Evolutionary conservation across 2,797 vertebrate genomes (phyloP).

Genomic region (Valencia hispanica): DNA sequence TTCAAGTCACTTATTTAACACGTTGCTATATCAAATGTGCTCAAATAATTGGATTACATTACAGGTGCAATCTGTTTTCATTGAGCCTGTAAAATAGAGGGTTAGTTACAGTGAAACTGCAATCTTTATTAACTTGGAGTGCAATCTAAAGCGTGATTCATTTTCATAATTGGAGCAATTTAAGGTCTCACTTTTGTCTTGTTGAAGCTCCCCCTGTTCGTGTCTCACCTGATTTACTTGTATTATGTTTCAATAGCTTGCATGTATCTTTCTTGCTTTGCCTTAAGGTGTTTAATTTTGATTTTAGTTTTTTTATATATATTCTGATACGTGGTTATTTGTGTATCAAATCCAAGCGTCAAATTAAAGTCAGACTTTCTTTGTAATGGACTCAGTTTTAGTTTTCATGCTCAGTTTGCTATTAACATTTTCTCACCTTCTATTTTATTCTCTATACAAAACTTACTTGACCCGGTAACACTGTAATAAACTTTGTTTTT

Average conservation of each 20-base stretch:
- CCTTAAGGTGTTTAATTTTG: background rate
- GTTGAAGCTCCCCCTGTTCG: background rate
- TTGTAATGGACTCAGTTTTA: background rate
- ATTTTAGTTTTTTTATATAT: background rate
- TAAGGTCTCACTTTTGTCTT: slow-evolving; percentile 11
- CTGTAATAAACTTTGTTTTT: background rate
- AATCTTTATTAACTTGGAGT: slow-evolving; percentile 5
- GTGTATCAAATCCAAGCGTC: background rate
- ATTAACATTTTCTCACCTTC: background rate
- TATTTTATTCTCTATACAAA: background rate
- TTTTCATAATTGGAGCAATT: slow-evolving; percentile 20
- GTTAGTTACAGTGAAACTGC: slow-evolving; percentile 16
- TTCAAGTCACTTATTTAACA: slow-evolving; percentile 1
- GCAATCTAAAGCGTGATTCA: background rate
- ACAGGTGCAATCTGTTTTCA: slow-evolving; percentile 13
- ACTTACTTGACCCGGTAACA: background rate
- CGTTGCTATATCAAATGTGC: slow-evolving; percentile 3
- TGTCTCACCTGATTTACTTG: slow-evolving; percentile 2
- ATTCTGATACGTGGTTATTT: background rate
- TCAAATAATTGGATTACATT: slow-evolving; percentile 10
- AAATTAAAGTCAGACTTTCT: background rate
- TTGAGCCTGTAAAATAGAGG: background rate
- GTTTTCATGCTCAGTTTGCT: background rate
- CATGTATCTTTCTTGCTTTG: background rate
- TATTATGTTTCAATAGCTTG: slow-evolving; percentile 7